phyloP scores from a whole-genome alignment of 1,140 invertebrate species.

The Charaxes varanes region DNA sequence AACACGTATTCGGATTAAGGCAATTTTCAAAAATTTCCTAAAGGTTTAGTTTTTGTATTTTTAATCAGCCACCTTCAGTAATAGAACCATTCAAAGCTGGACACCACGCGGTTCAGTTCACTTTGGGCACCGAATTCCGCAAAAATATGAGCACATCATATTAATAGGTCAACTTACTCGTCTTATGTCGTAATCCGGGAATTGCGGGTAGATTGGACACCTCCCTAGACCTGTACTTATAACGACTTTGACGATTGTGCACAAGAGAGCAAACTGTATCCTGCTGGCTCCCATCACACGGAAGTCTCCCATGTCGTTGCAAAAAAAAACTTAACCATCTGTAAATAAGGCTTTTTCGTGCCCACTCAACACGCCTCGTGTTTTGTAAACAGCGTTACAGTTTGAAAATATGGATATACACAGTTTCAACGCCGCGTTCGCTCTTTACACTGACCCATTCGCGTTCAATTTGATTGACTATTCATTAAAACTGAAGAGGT shows the following conservation, averaged over 20 bases:
- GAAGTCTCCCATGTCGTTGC: constrained; percentile 49
- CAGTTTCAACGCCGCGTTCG: constrained; percentile 15
- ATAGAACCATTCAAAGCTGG: too few relatives aligned
- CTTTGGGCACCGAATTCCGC: too few relatives aligned
- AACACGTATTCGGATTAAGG: too few relatives aligned
- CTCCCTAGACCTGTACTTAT: constrained; percentile 71
- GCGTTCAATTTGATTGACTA: constrained; percentile 19
- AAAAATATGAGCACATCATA: too few relatives aligned
- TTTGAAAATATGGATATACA: constrained; percentile 27
- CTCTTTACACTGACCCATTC: constrained; percentile 29
- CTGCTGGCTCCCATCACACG: constrained; percentile 25
- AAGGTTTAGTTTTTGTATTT: too few relatives aligned
- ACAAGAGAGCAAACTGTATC: constrained; percentile 33
- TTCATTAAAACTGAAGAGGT: constrained; percentile 12
- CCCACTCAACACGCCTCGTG: constrained; percentile 13
- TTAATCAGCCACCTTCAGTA: too few relatives aligned
- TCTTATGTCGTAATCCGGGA: constrained; percentile 76
- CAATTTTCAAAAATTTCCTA: too few relatives aligned
- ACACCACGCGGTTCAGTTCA: constrained; percentile 1
- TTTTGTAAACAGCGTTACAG: constrained; percentile 51
- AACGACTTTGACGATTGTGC: constrained; percentile 29
- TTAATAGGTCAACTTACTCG: too few relatives aligned
- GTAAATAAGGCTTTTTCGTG: constrained; percentile 15
- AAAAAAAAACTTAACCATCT: constrained; percentile 6
- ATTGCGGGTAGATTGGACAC: constrained; percentile 76